Evolutionary conservation across 1,140 invertebrate genomes (phyloP).

Genomic region (Papilio aristodemus): DNA sequence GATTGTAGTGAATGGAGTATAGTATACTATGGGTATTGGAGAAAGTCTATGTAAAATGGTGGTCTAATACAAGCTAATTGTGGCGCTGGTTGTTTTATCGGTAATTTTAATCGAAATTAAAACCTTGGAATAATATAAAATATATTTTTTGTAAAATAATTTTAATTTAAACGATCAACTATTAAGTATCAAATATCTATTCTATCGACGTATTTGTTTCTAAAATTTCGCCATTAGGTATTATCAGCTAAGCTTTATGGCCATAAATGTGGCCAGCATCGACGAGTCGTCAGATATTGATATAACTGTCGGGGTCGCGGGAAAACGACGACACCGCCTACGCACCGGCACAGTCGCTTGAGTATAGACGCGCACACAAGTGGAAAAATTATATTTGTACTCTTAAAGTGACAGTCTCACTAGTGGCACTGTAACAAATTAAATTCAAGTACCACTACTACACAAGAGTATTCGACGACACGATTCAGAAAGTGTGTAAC

Average conservation of each 20-base stretch:
- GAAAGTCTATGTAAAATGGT: too few species aligned
- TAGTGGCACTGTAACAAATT: neutral
- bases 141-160: too few species aligned
- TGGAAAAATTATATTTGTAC: slow-evolving; percentile 20
- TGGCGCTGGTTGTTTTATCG: too few species aligned
- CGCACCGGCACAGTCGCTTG: slow-evolving; percentile 38
- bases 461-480: neutral
- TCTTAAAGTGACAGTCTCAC: slow-evolving; percentile 11
- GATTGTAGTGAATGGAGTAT: too few species aligned
- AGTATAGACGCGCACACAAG: slow-evolving; percentile 40
- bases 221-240: slow-evolving; percentile 21
- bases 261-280: slow-evolving; percentile 50
- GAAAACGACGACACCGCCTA: slow-evolving; percentile 61
- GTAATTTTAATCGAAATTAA: too few species aligned
- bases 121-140: too few species aligned
- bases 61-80: too few species aligned
- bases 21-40: too few species aligned
- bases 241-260: slow-evolving; percentile 37
- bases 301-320: slow-evolving; percentile 67
- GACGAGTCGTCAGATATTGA: slow-evolving; percentile 58
- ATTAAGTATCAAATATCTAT: neutral
- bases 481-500: neutral
- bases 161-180: neutral
- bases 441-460: slow-evolving; percentile 1
- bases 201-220: neutral